These are phyloP conservation scores for Oryzias dopingdopingensis DNA, from an alignment of 2,797 vertebrate genomes.

Conservation along the genomic window DNA sequence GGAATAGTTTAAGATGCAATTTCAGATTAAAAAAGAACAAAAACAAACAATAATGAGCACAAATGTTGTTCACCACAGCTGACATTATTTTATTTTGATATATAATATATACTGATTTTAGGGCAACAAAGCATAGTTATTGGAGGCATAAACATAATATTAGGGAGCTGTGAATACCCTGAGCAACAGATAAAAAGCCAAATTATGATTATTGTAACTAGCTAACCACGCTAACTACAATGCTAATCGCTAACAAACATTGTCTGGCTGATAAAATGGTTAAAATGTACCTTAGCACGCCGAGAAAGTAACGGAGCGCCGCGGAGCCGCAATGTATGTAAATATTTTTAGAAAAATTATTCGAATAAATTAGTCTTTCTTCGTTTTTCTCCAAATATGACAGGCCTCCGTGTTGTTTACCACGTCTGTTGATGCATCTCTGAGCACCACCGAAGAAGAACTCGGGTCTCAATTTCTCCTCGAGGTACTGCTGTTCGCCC, in stretches of 20 bases:
- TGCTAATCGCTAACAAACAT: conserved; percentile 25
- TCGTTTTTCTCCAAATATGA: too few species aligned
- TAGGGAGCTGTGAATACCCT: too few species aligned
- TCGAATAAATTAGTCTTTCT: too few species aligned
- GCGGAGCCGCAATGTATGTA: background rate
- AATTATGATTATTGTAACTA: background rate
- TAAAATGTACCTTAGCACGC: conserved; percentile 35
- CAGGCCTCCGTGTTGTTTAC: conserved; percentile 46
- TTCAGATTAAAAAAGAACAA: too few species aligned
- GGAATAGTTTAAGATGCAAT: too few species aligned
- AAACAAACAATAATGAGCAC: too few species aligned
- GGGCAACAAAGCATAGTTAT: too few species aligned
- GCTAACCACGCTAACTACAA: background rate
- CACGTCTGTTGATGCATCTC: conserved; percentile 17
- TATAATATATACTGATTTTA: too few species aligned
- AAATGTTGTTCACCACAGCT: too few species aligned
- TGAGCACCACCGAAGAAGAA: conserved; percentile 45
- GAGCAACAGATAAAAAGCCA: background rate
- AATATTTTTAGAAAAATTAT: too few species aligned
- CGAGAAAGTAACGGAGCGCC: background rate
- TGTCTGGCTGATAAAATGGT: conserved; percentile 16
- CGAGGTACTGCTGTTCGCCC: background rate
- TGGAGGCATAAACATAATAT: too few species aligned
- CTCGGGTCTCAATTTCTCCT: background rate
- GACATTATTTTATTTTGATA: too few species aligned